A percentile compares a stretch with the other conserved stretches of the same genome.
These are phyloP conservation scores for Isichthys henryi DNA, from an alignment of 2,113 vertebrate species.

Conservation along the genomic window DNA sequence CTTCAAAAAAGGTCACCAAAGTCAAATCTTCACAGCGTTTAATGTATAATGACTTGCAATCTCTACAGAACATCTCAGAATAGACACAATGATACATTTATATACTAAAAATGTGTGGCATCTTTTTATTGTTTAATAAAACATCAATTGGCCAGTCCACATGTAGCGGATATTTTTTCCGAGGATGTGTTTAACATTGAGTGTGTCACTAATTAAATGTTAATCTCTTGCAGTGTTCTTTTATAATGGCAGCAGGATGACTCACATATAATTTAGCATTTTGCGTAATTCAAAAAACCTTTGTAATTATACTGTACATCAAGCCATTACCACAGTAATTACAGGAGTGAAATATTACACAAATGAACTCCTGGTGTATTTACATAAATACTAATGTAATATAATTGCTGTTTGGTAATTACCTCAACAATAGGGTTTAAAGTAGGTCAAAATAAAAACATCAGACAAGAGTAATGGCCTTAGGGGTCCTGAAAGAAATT, in stretches of 20 bases:
- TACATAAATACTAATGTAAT: conserved; percentile 8
- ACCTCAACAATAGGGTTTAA: background rate
- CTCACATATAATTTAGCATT: conserved; percentile 1
- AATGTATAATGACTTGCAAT: background rate
- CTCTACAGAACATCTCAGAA: background rate
- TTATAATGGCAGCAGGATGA: background rate
- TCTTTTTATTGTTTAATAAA: background rate
- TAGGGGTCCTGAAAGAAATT: background rate
- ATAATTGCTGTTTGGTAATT: background rate
- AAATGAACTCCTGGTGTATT: conserved; percentile 4
- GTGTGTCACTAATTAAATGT: background rate
- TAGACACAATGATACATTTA: background rate
- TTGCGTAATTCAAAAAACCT: background rate
- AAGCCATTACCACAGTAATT: background rate
- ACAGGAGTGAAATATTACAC: background rate
- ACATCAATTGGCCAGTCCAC: background rate
- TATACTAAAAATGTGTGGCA: background rate
- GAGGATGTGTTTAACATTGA: background rate
- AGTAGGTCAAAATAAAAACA: background rate
- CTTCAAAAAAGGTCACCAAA: conserved; percentile 11
- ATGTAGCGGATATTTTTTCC: background rate
- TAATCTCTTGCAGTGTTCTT: background rate
- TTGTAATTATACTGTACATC: conserved; percentile 1
- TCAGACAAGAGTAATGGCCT: background rate
- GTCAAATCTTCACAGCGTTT: background rate